phyloP scores from a whole-genome alignment of 2,797 vertebrate genomes.

The Sebastes flavidus region DNA sequence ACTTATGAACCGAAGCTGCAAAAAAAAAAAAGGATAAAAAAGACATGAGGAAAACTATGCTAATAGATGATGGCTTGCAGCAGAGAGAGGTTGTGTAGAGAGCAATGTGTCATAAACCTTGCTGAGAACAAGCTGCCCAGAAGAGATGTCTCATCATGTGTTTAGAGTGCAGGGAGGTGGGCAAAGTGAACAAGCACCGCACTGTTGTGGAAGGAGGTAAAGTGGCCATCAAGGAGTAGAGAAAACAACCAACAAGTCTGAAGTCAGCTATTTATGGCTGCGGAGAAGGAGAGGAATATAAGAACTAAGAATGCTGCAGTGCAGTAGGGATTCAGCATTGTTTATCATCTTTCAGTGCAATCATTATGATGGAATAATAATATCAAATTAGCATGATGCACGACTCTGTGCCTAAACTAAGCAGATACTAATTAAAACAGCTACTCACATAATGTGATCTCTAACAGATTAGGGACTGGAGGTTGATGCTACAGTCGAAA shows the following conservation, averaged over 20 bases:
- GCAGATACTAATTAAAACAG: conserved; percentile 31
- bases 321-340: conserved; percentile 3
- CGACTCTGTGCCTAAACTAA: conserved; percentile 2
- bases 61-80: conserved; percentile 23
- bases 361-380: conserved; percentile 36
- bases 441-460: conserved; percentile 9
- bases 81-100: neutral
- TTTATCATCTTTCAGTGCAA: conserved; percentile 21
- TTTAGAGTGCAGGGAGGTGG: conserved; percentile 36
- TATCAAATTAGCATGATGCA: conserved; percentile 24
- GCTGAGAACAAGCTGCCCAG: conserved; percentile 9
- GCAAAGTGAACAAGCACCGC: conserved; percentile 34
- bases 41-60: neutral
- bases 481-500: neutral
- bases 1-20: neutral
- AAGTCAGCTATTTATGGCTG: conserved; percentile 18
- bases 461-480: conserved; percentile 1
- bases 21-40: conserved; percentile 3
- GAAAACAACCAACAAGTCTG: conserved; percentile 26
- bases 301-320: neutral
- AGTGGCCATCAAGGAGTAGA: conserved; percentile 25
- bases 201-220: conserved; percentile 33
- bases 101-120: conserved; percentile 10
- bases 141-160: conserved; percentile 21
- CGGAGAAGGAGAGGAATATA: neutral